Evolutionary conservation across 2,888 invertebrate genomes (phyloP).

Genomic region (Acronicta aceris): DNA sequence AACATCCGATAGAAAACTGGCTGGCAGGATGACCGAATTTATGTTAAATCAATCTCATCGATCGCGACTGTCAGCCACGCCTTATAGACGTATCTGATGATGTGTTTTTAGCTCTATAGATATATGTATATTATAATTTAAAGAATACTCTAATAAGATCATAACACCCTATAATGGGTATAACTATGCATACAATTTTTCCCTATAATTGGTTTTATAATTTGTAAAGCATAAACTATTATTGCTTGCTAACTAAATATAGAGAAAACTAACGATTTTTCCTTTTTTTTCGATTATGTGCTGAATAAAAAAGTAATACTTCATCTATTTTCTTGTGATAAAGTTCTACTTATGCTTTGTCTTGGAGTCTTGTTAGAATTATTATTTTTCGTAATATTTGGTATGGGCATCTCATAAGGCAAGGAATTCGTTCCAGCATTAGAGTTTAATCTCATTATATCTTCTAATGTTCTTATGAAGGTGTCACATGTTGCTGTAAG

Average conservation of each 20-base stretch:
- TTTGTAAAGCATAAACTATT: background rate
- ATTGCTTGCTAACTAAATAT: background rate
- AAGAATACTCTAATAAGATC: background rate
- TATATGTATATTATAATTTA: background rate
- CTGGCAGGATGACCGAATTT: no score
- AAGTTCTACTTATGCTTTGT: constrained; percentile 75
- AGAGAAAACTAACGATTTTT: background rate
- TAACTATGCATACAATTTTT: no score
- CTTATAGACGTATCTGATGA: background rate
- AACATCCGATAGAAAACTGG: no score
- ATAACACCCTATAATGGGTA: no score
- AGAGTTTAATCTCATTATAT: constrained; percentile 92
- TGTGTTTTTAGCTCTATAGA: background rate
- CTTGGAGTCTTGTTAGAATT: constrained; percentile 68
- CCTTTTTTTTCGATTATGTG: background rate
- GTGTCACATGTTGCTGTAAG: constrained; percentile 95
- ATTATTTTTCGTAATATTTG: constrained; percentile 71
- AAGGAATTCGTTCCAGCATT: constrained; percentile 60
- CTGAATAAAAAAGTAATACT: constrained; percentile 36
- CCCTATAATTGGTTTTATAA: no score
- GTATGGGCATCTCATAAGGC: constrained; percentile 78
- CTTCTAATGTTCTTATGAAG: constrained; percentile 94
- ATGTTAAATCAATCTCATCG: no score
- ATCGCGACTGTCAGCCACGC: no score
- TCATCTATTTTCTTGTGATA: constrained; percentile 87